Conservation (phyloP, 2,888 invertebrate species). For the Leistus spinibarbis region DNA sequence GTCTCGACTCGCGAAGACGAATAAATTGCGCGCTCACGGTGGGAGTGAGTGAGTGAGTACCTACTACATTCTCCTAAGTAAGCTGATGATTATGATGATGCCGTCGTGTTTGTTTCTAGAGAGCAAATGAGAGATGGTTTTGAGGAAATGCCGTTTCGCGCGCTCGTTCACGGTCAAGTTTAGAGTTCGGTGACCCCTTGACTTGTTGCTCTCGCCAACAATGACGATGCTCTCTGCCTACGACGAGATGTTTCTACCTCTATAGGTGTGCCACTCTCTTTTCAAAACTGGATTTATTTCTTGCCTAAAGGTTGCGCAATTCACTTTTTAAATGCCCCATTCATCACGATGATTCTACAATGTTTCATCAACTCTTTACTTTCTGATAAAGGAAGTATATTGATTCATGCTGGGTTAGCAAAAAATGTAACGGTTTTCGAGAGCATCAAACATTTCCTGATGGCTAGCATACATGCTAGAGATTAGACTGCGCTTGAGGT, state of each 20-base stretch:
- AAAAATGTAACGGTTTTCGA: neutral
- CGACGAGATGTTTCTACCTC: neutral
- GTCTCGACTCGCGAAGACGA: neutral
- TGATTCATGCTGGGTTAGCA: neutral
- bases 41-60: too few species aligned
- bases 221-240: neutral
- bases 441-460: neutral
- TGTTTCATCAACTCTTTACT: too few species aligned
- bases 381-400: too few species aligned
- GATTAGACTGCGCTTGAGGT: neutral
- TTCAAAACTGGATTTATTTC: neutral
- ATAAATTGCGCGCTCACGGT: neutral
- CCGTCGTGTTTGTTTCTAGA: neutral
- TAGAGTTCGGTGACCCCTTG: constrained; percentile 23
- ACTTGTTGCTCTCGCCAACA: neutral
- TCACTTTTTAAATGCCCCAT: neutral
- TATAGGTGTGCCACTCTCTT: neutral
- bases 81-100: neutral
- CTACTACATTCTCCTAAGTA: neutral
- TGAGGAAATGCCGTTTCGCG: constrained; percentile 8
- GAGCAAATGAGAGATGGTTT: neutral
- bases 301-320: neutral
- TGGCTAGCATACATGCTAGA: neutral
- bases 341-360: neutral
- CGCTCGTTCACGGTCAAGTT: constrained; percentile 25